Evolutionary conservation across 2,797 vertebrate genomes (phyloP).

Genomic region (Clamator glandarius): DNA sequence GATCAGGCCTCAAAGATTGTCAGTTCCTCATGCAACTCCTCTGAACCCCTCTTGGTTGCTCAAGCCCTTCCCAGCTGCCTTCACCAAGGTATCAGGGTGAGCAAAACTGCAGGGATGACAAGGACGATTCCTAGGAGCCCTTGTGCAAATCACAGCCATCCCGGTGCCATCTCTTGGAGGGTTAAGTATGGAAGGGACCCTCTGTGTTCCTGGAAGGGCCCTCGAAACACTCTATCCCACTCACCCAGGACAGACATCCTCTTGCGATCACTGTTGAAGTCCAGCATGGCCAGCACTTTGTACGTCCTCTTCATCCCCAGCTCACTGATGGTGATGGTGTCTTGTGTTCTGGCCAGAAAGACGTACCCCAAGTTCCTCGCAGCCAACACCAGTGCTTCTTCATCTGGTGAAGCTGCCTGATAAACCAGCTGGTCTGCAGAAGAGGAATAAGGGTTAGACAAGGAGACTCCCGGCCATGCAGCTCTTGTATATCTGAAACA

Average conservation of each 20-base stretch:
- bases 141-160: not conserved
- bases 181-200: not conserved
- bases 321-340: slow-evolving; percentile 86
- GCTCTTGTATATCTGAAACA: not conserved
- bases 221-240: not conserved
- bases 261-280: slow-evolving; percentile 93
- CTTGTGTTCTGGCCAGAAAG: slow-evolving; percentile 88
- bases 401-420: slow-evolving; percentile 92
- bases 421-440: slow-evolving; percentile 85
- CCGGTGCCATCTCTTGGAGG: not conserved
- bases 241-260: slow-evolving; percentile 95
- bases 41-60: not conserved
- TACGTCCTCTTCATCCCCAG: slow-evolving; percentile 84
- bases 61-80: not conserved
- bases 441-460: not conserved
- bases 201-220: fast-evolving
- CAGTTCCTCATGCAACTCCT: not conserved
- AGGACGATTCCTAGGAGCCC: not conserved
- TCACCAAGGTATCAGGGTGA: not conserved
- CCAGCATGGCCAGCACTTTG: slow-evolving; percentile 88
- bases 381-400: slow-evolving; percentile 88
- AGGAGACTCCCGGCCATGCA: not conserved
- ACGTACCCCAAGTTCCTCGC: slow-evolving; percentile 89
- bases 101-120: not conserved
- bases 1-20: not conserved